A percentile compares a stretch with the other conserved stretches of the same genome.
Evolutionary conservation across 2,797 vertebrate genomes (phyloP).

Genomic region (Anisognathus igniventris): DNA sequence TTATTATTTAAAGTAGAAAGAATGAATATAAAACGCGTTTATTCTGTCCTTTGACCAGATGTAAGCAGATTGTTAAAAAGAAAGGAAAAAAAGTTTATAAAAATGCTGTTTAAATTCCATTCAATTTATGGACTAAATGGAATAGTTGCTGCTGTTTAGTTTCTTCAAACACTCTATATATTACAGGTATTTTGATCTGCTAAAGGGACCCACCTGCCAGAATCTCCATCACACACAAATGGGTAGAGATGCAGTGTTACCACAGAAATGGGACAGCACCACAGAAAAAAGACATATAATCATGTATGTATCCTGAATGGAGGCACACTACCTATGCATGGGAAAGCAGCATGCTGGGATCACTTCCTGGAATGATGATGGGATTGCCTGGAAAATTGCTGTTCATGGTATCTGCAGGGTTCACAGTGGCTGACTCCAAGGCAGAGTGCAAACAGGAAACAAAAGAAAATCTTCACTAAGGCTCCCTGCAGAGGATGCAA

Average conservation of each 20-base stretch:
- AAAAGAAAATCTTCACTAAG: background rate
- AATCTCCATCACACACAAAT: conserved; percentile 1
- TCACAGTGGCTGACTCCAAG: background rate
- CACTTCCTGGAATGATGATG: conserved; percentile 18
- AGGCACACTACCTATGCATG: conserved; percentile 19
- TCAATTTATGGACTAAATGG: background rate
- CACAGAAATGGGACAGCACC: conserved; percentile 36
- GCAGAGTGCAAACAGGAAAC: background rate
- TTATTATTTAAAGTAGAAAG: background rate
- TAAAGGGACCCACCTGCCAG: background rate
- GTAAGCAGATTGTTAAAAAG: background rate
- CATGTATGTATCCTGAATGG: background rate
- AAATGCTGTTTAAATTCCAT: background rate
- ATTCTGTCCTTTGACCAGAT: background rate
- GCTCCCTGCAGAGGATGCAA: background rate
- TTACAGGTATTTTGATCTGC: background rate
- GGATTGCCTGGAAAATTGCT: conserved; percentile 29
- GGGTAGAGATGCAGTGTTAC: background rate
- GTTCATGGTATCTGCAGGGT: background rate
- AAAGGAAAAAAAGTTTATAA: rapidly evolving
- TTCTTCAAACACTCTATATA: background rate
- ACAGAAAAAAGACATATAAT: conserved; percentile 5
- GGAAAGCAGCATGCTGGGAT: conserved; percentile 19
- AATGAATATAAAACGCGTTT: background rate
- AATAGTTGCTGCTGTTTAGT: background rate